These are phyloP conservation scores for Bombus affinis DNA, from an alignment of 1,140 invertebrate genomes.

Conservation along the genomic window DNA sequence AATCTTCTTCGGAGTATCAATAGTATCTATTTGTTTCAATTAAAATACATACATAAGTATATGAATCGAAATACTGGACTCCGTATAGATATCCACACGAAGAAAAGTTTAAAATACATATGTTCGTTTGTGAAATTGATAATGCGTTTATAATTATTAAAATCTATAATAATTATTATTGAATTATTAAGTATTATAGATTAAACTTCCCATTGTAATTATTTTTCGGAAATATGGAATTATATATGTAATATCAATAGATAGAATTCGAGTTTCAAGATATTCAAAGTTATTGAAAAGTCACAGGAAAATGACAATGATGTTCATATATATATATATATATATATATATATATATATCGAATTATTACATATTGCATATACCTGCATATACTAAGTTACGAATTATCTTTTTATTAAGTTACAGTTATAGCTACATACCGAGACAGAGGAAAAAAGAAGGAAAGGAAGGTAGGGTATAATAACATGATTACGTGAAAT, in stretches of 20 bases:
- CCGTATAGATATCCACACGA: not conserved
- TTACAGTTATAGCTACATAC: not conserved
- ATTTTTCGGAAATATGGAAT: not conserved
- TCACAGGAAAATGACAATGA: not conserved
- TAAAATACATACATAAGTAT: not conserved
- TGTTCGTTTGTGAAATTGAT: not conserved
- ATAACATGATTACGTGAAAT: not conserved
- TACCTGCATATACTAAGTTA: not conserved
- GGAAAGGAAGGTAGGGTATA: not conserved
- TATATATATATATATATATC: conserved; percentile 10
- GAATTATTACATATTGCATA: not conserved
- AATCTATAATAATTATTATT: not conserved
- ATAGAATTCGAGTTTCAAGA: not conserved
- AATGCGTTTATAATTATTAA: not conserved
- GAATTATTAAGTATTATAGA: not conserved
- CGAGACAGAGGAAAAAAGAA: not conserved
- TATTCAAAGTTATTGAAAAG: not conserved
- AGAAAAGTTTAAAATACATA: not conserved
- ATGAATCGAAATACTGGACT: not conserved
- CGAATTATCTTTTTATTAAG: not conserved
- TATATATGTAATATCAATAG: not conserved
- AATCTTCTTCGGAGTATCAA: not conserved
- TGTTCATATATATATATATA: no score
- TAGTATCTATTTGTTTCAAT: not conserved
- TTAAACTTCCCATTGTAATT: not conserved